Conservation (phyloP, 2,888 invertebrate genomes). For the Diaphora mendica region DNA sequence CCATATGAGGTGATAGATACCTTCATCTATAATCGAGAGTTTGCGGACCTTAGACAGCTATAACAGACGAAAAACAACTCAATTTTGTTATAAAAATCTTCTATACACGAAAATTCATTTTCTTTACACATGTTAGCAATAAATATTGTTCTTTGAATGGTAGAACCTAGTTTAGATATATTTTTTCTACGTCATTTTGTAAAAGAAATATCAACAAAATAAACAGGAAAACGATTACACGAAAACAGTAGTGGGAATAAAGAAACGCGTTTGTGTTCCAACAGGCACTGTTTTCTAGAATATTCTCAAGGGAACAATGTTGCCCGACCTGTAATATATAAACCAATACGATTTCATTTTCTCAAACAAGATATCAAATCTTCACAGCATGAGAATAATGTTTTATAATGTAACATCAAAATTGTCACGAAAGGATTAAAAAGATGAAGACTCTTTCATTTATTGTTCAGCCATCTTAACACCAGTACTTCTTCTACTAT, state of each 20-base stretch:
- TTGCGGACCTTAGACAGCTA: neutral
- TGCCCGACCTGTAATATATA: slow-evolving; percentile 16
- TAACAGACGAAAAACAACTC: neutral
- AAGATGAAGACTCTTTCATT: neutral
- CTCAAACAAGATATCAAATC: neutral
- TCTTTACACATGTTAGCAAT: neutral
- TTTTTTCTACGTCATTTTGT: neutral
- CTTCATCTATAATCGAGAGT: too few species aligned
- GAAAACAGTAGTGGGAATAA: slow-evolving; percentile 40
- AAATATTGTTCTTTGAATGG: neutral
- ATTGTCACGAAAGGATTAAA: neutral
- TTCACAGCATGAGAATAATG: neutral
- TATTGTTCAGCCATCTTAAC: neutral
- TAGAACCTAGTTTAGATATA: neutral
- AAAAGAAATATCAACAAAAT: slow-evolving; percentile 19
- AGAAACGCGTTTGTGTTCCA: slow-evolving; percentile 37
- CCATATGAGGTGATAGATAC: too few species aligned
- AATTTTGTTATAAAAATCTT: neutral
- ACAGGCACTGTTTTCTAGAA: slow-evolving; percentile 27
- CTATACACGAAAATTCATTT: neutral
- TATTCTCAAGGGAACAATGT: slow-evolving; percentile 21
- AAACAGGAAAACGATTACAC: slow-evolving; percentile 44
- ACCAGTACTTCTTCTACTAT: neutral
- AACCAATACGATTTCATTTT: slow-evolving; percentile 3
- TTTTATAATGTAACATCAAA: neutral